phyloP scores from a whole-genome alignment of 2,113 vertebrate species.

The Platysternon megacephalum region DNA sequence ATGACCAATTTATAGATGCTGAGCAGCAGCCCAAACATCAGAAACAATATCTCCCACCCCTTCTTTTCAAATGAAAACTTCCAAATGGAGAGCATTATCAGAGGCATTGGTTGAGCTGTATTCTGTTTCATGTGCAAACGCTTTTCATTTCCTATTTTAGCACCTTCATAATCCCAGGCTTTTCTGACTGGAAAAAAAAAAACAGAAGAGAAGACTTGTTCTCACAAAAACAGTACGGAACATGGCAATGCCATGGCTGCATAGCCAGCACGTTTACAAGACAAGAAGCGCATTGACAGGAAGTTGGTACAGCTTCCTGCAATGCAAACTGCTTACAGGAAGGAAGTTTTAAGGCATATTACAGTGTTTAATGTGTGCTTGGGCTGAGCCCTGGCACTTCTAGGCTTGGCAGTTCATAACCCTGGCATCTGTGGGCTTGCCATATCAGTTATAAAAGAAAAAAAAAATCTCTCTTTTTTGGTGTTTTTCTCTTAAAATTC shows the following conservation, averaged over 20 bases:
- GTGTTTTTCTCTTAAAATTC: neutral
- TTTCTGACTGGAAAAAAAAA: too few species aligned
- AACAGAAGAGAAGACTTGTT: too few species aligned
- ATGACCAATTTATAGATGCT: neutral
- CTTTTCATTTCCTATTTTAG: neutral
- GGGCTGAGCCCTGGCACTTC: neutral
- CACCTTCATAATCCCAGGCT: neutral
- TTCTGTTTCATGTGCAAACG: neutral
- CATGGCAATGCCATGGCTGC: neutral
- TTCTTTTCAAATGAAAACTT: neutral
- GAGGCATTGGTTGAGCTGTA: neutral
- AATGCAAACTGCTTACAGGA: neutral
- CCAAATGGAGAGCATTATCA: neutral
- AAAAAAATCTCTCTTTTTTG: neutral
- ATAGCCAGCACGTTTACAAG: neutral
- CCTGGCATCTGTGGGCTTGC: neutral
- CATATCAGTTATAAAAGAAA: neutral
- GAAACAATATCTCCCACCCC: neutral
- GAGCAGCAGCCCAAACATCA: neutral
- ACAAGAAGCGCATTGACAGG: neutral
- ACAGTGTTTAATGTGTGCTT: neutral
- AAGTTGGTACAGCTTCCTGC: neutral
- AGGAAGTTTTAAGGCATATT: neutral
- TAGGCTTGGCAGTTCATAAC: neutral
- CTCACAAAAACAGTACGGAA: neutral